These are phyloP conservation scores for Cephus pygmeus DNA, from an alignment of 2,888 invertebrate species.

Conservation along the genomic window DNA sequence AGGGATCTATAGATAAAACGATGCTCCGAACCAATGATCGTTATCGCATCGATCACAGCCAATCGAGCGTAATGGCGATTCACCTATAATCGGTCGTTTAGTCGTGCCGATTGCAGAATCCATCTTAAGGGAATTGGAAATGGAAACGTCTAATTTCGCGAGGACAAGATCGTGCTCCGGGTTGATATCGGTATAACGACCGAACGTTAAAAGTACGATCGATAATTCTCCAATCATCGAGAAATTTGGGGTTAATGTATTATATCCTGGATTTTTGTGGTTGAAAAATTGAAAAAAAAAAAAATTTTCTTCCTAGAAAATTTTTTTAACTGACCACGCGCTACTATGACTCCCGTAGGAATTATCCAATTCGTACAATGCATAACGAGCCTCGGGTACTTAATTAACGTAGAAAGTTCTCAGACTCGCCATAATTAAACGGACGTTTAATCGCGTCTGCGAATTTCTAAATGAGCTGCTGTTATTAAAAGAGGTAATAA, in stretches of 20 bases:
- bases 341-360: not conserved
- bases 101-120: not conserved
- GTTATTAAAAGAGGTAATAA: not conserved
- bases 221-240: not conserved
- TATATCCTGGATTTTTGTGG: not conserved
- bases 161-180: not conserved
- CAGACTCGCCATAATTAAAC: constrained; percentile 33
- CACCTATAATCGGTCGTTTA: not conserved
- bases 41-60: not conserved
- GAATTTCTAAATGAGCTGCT: constrained; percentile 1
- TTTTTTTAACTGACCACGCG: not conserved
- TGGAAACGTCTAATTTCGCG: not conserved
- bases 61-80: not conserved
- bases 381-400: constrained; percentile 38
- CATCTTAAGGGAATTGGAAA: not conserved
- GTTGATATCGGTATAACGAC: not conserved
- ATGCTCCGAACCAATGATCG: not conserved
- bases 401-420: constrained; percentile 50
- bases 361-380: not conserved
- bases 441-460: constrained; percentile 21
- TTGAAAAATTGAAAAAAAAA: not conserved
- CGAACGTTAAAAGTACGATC: not conserved
- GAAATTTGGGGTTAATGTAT: not conserved
- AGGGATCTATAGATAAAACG: not conserved
- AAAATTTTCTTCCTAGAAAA: not conserved